Base-by-base conservation (phyloP, 2,888 invertebrate genomes). In the Dolichomitus sp. region DNA sequence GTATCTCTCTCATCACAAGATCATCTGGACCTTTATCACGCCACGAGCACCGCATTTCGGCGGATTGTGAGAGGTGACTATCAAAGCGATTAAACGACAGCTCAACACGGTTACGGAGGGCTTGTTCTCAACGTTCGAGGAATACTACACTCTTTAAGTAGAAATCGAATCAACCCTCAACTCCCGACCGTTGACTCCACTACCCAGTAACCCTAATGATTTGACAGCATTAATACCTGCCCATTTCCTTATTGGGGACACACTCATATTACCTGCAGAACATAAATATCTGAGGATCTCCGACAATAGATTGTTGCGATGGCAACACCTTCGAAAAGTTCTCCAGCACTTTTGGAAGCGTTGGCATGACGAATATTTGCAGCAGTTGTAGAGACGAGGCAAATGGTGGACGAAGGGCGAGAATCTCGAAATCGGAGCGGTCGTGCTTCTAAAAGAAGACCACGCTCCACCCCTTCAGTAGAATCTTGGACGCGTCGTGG, bases 401-500 rank as follows among this genome's bases (percentile, higher is more conserved):
- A 85, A 83, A 63, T 85, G 83, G 83, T 72, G 59, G 30, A 37
- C 33, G 0, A 72, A 66, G 4, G 48, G 61, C 19, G 70, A 77
- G 12, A 77, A 70, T 40, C 6, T 92, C 9, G 54, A 88, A 27
- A 37, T 85, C 4, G 89, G 88, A 5, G 81, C 87, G 1, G 11
- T 92, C 37, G 91, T 92, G 0, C 68, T 92, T 4, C 52, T 92
- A 6, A 89, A 89, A 52, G 90, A 91, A 27, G 88, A 90, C 48
- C 84, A 88, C 30, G 54, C 86, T 9, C 87, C 90, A n/a, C 89
- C 89, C 4, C 40, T 86, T 14, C 80, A 87, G 45, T 92, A 92
- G 91, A 72, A 75, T 33, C 73, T 88, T 0, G 90, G 89, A 7
- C 59, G 89, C 45, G 81, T 91, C 6, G 27, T 84, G 1, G 50